phyloP scores from a whole-genome alignment of 2,888 invertebrate species.

The Apantesis nais region DNA sequence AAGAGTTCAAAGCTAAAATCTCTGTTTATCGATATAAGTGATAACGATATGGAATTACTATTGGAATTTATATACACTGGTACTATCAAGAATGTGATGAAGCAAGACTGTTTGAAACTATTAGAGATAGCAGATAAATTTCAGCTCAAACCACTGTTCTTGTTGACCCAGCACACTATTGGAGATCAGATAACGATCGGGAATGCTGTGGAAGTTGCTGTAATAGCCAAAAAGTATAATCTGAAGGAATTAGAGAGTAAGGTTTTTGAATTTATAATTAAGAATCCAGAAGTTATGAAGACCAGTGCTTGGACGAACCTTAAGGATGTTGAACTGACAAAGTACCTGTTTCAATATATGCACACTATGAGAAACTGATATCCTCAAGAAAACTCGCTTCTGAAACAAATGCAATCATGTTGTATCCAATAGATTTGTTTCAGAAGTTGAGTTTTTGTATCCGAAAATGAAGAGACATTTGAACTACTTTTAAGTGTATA shows the following conservation, averaged over 20 bases:
- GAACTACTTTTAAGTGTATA: neutral
- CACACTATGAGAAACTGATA: constrained; percentile 33
- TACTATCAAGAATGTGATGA: constrained; percentile 60
- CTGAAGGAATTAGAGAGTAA: constrained; percentile 56
- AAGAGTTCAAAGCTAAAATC: constrained; percentile 50
- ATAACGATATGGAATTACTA: constrained; percentile 67
- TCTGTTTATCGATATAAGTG: constrained; percentile 58
- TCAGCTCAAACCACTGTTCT: constrained; percentile 58
- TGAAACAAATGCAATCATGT: constrained; percentile 30
- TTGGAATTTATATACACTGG: constrained; percentile 72
- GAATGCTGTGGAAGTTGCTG: constrained; percentile 69
- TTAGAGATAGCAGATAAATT: constrained; percentile 64
- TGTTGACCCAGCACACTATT: constrained; percentile 58
- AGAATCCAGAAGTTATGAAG: constrained; percentile 62
- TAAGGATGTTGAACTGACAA: constrained; percentile 67
- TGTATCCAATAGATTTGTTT: constrained; percentile 13
- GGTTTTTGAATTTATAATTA: constrained; percentile 66
- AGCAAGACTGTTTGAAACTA: constrained; percentile 60
- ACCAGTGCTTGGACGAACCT: constrained; percentile 68
- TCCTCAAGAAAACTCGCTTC: constrained; percentile 12
- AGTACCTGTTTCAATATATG: constrained; percentile 60
- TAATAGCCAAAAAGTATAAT: constrained; percentile 67
- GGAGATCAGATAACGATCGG: constrained; percentile 59
- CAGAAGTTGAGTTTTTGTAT: constrained; percentile 16
- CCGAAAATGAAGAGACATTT: neutral